These are phyloP conservation scores for Pachyuromys duprasi DNA, from an alignment of 2,797 vertebrate genomes.

Conservation along the genomic window DNA sequence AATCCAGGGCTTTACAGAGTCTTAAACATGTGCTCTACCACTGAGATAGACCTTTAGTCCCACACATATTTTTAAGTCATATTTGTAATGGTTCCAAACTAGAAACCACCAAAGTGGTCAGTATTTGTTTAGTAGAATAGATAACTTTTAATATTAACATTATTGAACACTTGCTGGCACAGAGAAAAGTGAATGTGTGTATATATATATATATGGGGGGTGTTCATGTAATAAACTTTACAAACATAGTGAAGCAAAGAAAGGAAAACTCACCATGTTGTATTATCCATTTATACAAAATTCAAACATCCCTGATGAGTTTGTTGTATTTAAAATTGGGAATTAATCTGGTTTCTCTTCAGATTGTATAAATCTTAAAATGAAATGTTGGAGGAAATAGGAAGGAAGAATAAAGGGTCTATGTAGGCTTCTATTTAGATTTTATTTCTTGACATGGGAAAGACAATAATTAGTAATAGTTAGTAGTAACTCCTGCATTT, in stretches of 20 bases:
- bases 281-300: not conserved
- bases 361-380: not conserved
- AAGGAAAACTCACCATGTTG: not conserved
- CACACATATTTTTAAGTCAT: not conserved
- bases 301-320: not conserved
- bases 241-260: not conserved
- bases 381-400: not conserved
- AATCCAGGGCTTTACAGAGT: not conserved
- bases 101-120: not conserved
- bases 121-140: not conserved
- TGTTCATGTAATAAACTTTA: not conserved
- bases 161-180: not conserved
- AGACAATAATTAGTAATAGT: not conserved
- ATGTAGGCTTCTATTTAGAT: not conserved
- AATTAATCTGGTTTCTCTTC: not conserved
- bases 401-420: not conserved
- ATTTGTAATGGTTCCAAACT: not conserved
- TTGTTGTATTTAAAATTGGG: not conserved
- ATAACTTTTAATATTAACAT: not conserved
- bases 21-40: not conserved
- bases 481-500: not conserved
- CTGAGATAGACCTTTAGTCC: not conserved
- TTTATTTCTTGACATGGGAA: not conserved
- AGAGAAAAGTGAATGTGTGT: not conserved
- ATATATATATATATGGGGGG: not conserved